Evolutionary conservation across 2,113 vertebrate species (phyloP), one percentile per base, ranked within the genome.

Genomic region (Chaenogobius annularis): DNA sequence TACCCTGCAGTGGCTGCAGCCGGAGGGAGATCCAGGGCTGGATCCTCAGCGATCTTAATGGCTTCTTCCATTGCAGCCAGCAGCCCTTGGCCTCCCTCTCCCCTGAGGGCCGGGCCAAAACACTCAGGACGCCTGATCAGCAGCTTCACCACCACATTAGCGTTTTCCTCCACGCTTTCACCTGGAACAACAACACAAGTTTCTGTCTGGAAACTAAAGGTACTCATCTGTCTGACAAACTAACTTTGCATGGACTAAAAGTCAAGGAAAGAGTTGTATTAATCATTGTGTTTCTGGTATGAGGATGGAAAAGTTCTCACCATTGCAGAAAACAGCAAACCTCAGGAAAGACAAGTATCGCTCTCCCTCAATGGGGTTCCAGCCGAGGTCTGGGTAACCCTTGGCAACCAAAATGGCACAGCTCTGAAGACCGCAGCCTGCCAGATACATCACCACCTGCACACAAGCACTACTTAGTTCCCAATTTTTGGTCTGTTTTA

Each of bases 291-390:
- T 54, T 54, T 54, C 19, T 54, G n/a, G 19, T 20, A 40, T 10
- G 11, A 19, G 13, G 22, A 37, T 35, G 58, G 35, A 0, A 5
- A 69, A 78, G 35, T 63, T 63, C 61, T 1, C 91, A 99, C 97
- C 95, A 62, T 99, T 99, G 73, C 96, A 96, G 90, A 98, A 99
- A 84, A 99, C 97, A 1, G 93, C 96, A 83, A 99, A 99, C 73
- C 97, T 93, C 85, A 99, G 86, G 92, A 99, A 99, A 22, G 96
- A 96, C 65, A 99, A 93, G 78, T 97, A 99, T 35, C 97, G 97
- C 85, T 99, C 97, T 70, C 96, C 97, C 88, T 99, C 97, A 56
- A 98, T 98, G 23, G 97, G 97, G 89, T 99, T 99, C 97, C 97
- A 99, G 77, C 96, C 96, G 10, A 98, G 92, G 48, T 99, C 97